Evolutionary conservation across 2,797 vertebrate genomes (phyloP), one percentile per base, ranked within the genome.

Genomic region (Peromyscus aztecus): DNA sequence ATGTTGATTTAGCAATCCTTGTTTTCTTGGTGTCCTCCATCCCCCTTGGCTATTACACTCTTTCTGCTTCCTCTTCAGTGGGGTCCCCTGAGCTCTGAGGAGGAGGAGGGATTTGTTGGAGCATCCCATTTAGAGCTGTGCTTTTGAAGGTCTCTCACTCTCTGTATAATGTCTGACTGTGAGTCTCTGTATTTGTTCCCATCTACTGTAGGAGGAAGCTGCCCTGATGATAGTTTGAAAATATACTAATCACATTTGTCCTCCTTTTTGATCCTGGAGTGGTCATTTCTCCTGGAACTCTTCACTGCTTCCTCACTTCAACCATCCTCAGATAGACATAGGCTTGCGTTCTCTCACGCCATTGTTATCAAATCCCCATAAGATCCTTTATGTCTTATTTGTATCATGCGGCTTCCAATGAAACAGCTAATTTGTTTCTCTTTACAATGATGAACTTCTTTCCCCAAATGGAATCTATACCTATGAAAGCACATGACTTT

Each of bases 301-400:
- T 71, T 49, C 11, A 40, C 1, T 9, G 0, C 0, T 43, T 40
- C 14, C 5, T 2, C 21, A 24, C 8, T 2, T 52, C 3, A 24
- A 40, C 0, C 1, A 0, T 1, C 1, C 11, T 16, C 46, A 49
- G n/a, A 76, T 46, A 2, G 63, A 29, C 57, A 11, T 0, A 17
- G 34, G 1, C 2, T 77, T 81, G 14, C 3, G 11, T 13, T 61
- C 71, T 65, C 61, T 55, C 61, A 90, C 4, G 49, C 2, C 3
- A 80, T 2, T 83, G 2, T 63, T 55, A 73, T 93, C 80, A 3
- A 21, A 76, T 17, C 3, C 57, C 2, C n/a, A 2, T 12, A 52
- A 57, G 23, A 78, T 9, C 2, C 14, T 43, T 1, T 12, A 16
- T 49, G 12, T 63, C n/a, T 29, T 59, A 12, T 89, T 93, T 24